phyloP scores from a whole-genome alignment of 2,797 vertebrate species.

The Cossypha caffra region DNA sequence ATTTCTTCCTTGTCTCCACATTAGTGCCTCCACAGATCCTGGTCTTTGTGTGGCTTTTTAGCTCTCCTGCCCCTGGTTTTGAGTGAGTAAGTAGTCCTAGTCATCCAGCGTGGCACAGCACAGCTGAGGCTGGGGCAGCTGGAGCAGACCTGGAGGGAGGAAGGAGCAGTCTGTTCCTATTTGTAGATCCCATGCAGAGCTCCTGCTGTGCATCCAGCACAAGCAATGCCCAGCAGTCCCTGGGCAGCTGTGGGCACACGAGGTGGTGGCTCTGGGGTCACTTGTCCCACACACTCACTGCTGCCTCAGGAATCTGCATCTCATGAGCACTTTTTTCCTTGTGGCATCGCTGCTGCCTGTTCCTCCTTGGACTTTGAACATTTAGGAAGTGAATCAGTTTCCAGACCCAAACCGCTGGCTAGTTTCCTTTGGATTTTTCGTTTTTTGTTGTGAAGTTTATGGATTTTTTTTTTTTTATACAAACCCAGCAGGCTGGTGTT shows the following conservation, averaged over 20 bases:
- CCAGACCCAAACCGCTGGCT: conserved; percentile 50
- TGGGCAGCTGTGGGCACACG: fast-evolving
- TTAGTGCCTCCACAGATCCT: neutral
- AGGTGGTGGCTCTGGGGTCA: neutral
- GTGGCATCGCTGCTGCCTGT: neutral
- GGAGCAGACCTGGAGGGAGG: neutral
- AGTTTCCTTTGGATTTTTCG: neutral
- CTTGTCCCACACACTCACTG: neutral
- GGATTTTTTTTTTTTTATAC: neutral
- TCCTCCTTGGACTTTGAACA: neutral
- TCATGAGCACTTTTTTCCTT: neutral
- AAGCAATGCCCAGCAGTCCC: neutral
- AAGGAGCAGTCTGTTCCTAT: neutral
- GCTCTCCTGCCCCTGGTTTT: neutral
- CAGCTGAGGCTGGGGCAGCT: neutral
- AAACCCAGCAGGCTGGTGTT: conserved; percentile 79
- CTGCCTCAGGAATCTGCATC: neutral
- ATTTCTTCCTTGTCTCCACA: neutral
- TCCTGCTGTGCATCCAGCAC: fast-evolving
- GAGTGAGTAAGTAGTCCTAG: neutral
- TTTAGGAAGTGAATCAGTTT: conserved; percentile 37
- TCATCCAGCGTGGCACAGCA: neutral
- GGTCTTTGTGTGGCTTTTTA: neutral
- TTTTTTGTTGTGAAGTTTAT: conserved; percentile 18
- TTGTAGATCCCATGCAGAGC: neutral